Evolutionary conservation across 2,888 invertebrate genomes (phyloP).

Genomic region (Drosophila atripex): DNA sequence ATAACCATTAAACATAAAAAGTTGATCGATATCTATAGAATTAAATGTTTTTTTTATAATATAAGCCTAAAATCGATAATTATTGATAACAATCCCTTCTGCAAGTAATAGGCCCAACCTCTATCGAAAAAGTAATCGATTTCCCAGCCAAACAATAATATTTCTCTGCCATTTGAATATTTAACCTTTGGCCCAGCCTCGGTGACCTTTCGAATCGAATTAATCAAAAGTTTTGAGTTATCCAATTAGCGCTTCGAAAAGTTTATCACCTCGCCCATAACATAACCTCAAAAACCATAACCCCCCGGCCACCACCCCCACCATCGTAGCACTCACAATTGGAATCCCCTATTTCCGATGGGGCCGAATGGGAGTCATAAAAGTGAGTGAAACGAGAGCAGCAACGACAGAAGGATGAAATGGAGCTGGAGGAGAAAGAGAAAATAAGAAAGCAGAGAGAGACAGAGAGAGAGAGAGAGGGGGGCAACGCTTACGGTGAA

Average conservation of each 20-base stretch:
- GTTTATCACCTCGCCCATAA: slow-evolving; percentile 39
- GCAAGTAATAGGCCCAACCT: no score
- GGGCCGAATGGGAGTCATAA: slow-evolving; percentile 31
- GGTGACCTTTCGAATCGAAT: slow-evolving; percentile 33
- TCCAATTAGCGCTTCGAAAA: slow-evolving; percentile 42
- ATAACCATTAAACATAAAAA: no score
- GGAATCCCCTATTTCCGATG: slow-evolving; percentile 16
- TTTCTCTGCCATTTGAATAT: background rate
- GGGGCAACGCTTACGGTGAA: slow-evolving; percentile 33
- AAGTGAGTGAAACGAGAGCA: slow-evolving; percentile 13
- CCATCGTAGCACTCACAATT: background rate
- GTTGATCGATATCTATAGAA: no score
- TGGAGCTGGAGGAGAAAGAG: background rate
- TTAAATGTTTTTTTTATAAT: no score
- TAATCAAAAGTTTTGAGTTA: slow-evolving; percentile 43
- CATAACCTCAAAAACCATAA: slow-evolving; percentile 29
- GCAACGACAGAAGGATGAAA: background rate
- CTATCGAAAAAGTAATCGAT: background rate
- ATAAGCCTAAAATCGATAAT: no score
- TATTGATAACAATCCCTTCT: background rate
- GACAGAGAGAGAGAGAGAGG: background rate
- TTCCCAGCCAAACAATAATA: background rate
- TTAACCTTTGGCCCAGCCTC: slow-evolving; percentile 2
- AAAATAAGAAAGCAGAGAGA: no score
- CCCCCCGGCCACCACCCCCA: no score